Evolutionary conservation across 2,797 vertebrate genomes (phyloP).

Genomic region (Philypnodon macrostomus): DNA sequence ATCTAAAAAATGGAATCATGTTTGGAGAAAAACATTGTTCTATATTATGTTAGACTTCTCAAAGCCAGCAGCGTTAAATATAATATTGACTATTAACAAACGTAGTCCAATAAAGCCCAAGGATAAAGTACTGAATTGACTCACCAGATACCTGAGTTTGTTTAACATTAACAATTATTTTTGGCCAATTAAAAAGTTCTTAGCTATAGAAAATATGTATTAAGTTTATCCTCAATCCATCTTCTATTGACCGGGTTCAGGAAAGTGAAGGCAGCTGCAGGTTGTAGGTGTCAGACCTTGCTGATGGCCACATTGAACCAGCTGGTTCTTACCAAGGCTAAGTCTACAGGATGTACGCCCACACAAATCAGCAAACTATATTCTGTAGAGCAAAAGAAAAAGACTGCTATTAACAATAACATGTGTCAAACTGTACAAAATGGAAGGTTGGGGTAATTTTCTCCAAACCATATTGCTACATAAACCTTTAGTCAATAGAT

Average conservation of each 20-base stretch:
- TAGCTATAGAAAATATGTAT: too few relatives aligned
- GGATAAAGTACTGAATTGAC: background rate
- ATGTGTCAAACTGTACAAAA: too few relatives aligned
- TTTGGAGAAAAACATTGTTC: too few relatives aligned
- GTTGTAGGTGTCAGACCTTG: background rate
- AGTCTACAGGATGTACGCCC: background rate
- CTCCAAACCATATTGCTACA: too few relatives aligned
- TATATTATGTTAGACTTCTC: background rate
- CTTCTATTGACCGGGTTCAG: background rate
- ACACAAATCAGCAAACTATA: background rate
- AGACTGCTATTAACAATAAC: too few relatives aligned
- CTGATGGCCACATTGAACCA: background rate
- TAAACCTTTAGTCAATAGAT: too few relatives aligned
- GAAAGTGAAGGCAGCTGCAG: background rate
- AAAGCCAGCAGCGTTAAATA: background rate
- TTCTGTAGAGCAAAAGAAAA: too few relatives aligned
- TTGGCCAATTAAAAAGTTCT: too few relatives aligned
- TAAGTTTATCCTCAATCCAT: too few relatives aligned
- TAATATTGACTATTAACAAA: background rate
- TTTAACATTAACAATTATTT: background rate
- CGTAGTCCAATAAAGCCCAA: background rate
- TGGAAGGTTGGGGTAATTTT: too few relatives aligned
- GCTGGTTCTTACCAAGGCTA: background rate
- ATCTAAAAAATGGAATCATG: too few relatives aligned
- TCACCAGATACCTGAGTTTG: too few relatives aligned